Evolutionary conservation across 2,797 vertebrate species (phyloP), one percentile per base, ranked within the genome.

Genomic region (Limnodromus scolopaceus): DNA sequence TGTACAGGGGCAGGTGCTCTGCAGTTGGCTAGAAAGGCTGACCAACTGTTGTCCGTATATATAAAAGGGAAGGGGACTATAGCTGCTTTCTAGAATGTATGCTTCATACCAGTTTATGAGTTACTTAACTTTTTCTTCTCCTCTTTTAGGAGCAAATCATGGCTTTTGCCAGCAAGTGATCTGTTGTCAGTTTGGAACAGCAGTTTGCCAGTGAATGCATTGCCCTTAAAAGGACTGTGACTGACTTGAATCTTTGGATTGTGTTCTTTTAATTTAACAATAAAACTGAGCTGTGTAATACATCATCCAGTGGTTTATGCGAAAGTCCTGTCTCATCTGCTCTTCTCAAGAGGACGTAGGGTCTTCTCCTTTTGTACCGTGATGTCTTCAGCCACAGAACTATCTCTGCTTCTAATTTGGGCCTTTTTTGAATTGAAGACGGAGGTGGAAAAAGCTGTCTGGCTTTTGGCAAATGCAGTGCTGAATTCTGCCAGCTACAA

Each of bases 121-220:
- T 80, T 32, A 75, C 39, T 79, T 70, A 18, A 23, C 54, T 61
- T 87, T 97, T 69, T 87, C 79, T 84, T 93, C 92, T 30, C 93
- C 96, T 93, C 92, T 95, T 97, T 82, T 97, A 99, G 99, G 99
- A 99, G 91, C 99, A 99, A 98, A 99, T 99, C 78, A 98, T 99
- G 98, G 98, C 98, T 27, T 99, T 99, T 96, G 99, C 99, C 77
- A 99, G 99, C 98, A 99, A 99, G 92, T 99, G 98, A 99, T 53
- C 54, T 13, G 10, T 22, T 84, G 77, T 77, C 61, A 60, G 45
- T 72, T 54, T 78, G 53, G 57, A 89, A 38, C 65, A 60, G 87
- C 71, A 71, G 28, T 36, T 70, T 77, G 36, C 61, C 49, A 18
- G 4, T 51, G 84, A 93, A 82, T 19, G 34, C 24, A 5, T 11